Evolutionary conservation across 2,113 vertebrate genomes (phyloP).

Genomic region (Ailurus styani): DNA sequence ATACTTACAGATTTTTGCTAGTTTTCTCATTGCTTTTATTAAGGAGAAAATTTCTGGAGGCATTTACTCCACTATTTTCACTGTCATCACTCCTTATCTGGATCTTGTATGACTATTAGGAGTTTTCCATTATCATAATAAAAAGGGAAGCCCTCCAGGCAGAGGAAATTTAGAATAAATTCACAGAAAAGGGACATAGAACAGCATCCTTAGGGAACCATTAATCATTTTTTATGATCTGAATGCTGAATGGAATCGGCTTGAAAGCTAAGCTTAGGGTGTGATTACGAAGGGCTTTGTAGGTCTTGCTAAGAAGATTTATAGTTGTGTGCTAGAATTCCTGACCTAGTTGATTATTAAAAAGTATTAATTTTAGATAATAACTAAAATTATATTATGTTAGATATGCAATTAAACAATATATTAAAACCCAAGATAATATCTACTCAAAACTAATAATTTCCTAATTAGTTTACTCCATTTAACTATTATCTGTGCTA

Average conservation of each 20-base stretch:
- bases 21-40: not conserved
- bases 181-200: not conserved
- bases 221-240: not conserved
- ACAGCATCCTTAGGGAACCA: not conserved
- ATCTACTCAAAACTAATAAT: not conserved
- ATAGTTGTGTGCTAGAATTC: not conserved
- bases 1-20: not conserved
- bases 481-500: not conserved
- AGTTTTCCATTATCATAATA: constrained; percentile 10
- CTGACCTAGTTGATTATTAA: not conserved
- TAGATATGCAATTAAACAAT: not conserved
- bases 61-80: not conserved
- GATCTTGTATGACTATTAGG: not conserved
- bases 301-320: not conserved
- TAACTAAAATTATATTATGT: not conserved
- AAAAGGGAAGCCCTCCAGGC: not conserved
- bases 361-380: not conserved
- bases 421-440: not conserved
- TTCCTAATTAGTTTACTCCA: not conserved
- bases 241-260: not conserved
- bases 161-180: not conserved
- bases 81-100: not conserved
- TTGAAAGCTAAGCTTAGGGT: not conserved
- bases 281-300: not conserved
- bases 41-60: not conserved